Evolutionary conservation across 1,140 invertebrate genomes (phyloP), one percentile per base, ranked within the genome.

Genomic region (Oedothorax gibbosus): DNA sequence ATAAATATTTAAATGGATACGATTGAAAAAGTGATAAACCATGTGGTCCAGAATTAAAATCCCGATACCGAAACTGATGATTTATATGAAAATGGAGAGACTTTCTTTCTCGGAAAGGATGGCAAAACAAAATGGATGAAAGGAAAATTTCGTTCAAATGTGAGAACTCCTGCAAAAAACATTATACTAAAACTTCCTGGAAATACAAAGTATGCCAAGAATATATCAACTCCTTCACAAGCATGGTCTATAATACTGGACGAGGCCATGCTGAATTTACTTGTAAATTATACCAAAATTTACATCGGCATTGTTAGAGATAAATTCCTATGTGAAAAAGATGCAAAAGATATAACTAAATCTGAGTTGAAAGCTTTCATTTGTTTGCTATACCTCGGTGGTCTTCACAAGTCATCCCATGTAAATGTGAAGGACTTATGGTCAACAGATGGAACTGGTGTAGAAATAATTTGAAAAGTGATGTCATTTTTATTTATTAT

Each of bases 371-470:
- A 60, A 11, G 73, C 54, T 3, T n/a, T 76, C 6, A 20, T 76
- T 57, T 18, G 54, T 20, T 56, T 76, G 20, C 12, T 60, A 4
- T 35, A 76, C 50, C 15, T 72, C n/a, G 6, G 49, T 15, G 50
- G 69, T n/a, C 20, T 76, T 0, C 73, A 76, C n/a, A 76, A 76
- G 62, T 60, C 20, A 6, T 76, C 73, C 14, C 57, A 35, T 62
- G 54, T 60, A 14, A 60, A 62, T 76, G 54, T 20, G 4, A 18
- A 11, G 18, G 73, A 76, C 15, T 20, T 60, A 3, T 76, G 73
- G 73, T 53, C 53, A 12, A 60, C 54, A 12, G 73, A 76, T 76
- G 73, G 73, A 10, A 76, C 73, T 57, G 73, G 73, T 21, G 10
- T 60, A 10, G 73, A 76, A 9, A 18, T 76, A 57, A 35, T 57